Percentiles rank a stretch among this genome's conserved stretches.
Evolutionary conservation across 1,140 invertebrate species (phyloP).

Genomic region (Meloidogyne chitwoodi): DNA sequence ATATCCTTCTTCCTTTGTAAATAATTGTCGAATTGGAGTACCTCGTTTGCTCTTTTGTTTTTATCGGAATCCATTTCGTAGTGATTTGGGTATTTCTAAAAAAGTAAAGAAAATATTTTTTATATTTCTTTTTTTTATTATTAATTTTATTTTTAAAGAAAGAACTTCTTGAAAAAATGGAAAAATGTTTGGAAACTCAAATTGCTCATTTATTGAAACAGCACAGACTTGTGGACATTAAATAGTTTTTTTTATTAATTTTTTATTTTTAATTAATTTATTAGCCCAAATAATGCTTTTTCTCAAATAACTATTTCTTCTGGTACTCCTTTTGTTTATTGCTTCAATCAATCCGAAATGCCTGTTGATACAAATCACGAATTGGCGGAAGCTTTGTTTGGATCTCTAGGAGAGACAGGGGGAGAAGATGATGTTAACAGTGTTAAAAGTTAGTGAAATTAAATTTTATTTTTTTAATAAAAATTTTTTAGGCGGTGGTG

Average conservation of each 20-base stretch:
- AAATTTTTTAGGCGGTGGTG: not conserved
- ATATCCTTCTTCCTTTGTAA: not conserved
- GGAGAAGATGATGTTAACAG: not conserved
- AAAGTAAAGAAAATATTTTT: slow-evolving; percentile 19
- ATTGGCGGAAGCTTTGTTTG: slow-evolving; percentile 3
- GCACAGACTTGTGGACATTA: slow-evolving; percentile 24
- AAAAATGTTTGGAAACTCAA: slow-evolving; percentile 25
- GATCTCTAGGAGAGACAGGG: not conserved
- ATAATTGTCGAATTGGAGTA: slow-evolving; percentile 13
- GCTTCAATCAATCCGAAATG: slow-evolving; percentile 12
- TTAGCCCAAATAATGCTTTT: slow-evolving; percentile 4
- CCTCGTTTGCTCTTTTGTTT: slow-evolving; percentile 18
- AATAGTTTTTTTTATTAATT: not conserved
- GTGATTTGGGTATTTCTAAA: slow-evolving; percentile 19
- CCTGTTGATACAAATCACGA: not conserved
- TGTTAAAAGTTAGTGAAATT: not conserved
- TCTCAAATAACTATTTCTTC: slow-evolving; percentile 19
- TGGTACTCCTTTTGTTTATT: slow-evolving; percentile 16
- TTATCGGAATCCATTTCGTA: slow-evolving; percentile 26
- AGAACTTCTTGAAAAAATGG: slow-evolving; percentile 34
- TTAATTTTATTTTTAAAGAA: slow-evolving; percentile 14
- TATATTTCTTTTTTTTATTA: not conserved
- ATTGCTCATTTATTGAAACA: slow-evolving; percentile 23
- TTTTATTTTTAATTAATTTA: not conserved
- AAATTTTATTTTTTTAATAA: not conserved